These are phyloP conservation scores for Oscarella lobularis DNA, from an alignment of 37 sponge, comb jelly and placozoan species.

Conservation along the genomic window DNA sequence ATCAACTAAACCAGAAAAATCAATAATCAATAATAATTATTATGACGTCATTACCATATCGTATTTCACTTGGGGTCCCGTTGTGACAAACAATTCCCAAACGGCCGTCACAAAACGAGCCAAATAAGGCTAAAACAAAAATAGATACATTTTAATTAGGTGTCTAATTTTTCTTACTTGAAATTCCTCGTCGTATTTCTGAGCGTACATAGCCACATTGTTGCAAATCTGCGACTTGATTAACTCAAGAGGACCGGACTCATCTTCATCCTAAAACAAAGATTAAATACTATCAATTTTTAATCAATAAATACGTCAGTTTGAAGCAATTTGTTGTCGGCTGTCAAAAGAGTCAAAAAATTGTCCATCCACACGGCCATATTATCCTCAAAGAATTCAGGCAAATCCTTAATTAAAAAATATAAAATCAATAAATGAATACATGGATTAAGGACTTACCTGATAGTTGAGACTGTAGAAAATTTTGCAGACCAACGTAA, in stretches of 20 bases:
- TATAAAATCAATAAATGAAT: background rate
- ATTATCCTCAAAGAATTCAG: constrained; percentile 96
- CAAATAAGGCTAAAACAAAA: constrained; percentile 29
- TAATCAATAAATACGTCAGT: constrained; percentile 28
- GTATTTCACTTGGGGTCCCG: constrained; percentile 71
- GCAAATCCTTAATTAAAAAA: constrained; percentile 47
- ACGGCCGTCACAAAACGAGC: constrained; percentile 76
- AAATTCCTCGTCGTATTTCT: constrained; percentile 98
- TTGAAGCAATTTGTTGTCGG: constrained; percentile 67
- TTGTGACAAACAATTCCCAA: constrained; percentile 82
- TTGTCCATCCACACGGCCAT: constrained; percentile 84
- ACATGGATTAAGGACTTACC: background rate
- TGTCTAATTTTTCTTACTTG: constrained; percentile 1
- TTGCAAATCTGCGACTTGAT: constrained; percentile 90
- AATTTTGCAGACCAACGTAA: constrained; percentile 80
- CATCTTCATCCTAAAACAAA: constrained; percentile 28
- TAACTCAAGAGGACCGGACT: constrained; percentile 81
- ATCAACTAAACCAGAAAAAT: constrained; percentile 29
- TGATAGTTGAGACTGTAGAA: constrained; percentile 62
- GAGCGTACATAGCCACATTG: constrained; percentile 82
- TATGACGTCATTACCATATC: constrained; percentile 20
- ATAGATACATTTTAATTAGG: background rate
- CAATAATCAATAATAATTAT: background rate
- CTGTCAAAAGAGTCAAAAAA: constrained; percentile 62
- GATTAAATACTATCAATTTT: background rate